Percentiles rank a stretch among this genome's conserved stretches.
Conservation (phyloP, 1,140 invertebrate species). For the Philopotamus ludificatus region DNA sequence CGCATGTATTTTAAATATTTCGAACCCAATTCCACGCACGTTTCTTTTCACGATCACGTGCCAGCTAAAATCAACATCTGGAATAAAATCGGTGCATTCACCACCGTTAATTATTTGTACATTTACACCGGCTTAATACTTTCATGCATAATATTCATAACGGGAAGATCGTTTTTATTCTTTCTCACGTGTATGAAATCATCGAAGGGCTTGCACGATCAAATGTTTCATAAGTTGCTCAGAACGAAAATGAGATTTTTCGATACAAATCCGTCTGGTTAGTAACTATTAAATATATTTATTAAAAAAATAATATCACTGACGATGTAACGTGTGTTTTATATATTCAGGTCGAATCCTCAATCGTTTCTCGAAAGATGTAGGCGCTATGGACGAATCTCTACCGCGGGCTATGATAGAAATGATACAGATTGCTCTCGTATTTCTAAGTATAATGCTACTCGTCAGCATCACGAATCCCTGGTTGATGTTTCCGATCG, state of each 20-base stretch:
- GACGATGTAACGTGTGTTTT: conserved; percentile 23
- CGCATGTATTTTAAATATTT: too few relatives aligned
- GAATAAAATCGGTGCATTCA: conserved; percentile 50
- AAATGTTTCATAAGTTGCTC: conserved; percentile 75
- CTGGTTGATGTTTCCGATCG: conserved; percentile 69
- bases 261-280: conserved; percentile 76
- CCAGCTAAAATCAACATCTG: not conserved
- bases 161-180: conserved; percentile 66
- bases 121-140: conserved; percentile 51
- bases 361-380: conserved; percentile 74
- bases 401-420: conserved; percentile 79
- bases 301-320: too few relatives aligned
- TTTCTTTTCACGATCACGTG: not conserved
- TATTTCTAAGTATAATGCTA: conserved; percentile 61
- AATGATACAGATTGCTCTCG: conserved; percentile 68
- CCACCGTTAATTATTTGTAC: conserved; percentile 52
- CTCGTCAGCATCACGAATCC: conserved; percentile 75
- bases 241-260: conserved; percentile 81
- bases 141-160: conserved; percentile 57
- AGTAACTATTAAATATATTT: too few relatives aligned
- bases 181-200: conserved; percentile 78
- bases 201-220: conserved; percentile 75
- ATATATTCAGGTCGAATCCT: conserved; percentile 65
- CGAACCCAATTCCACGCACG: not conserved
- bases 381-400: conserved; percentile 79